Evolutionary conservation across 37 sponge, comb jelly and placozoan species (phyloP).

Genomic region (Bolinopsis microptera): DNA sequence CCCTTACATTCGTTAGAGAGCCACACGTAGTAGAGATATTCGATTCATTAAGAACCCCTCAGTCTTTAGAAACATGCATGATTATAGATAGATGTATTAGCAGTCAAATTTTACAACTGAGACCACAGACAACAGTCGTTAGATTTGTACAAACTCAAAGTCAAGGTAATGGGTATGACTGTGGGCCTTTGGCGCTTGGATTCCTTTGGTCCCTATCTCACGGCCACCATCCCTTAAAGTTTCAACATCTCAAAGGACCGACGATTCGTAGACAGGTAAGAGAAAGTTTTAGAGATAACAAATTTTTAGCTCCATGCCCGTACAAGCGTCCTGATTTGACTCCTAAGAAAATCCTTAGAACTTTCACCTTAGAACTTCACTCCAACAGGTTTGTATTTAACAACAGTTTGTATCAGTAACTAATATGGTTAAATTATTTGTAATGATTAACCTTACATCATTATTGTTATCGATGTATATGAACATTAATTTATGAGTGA

Average conservation of each 20-base stretch:
- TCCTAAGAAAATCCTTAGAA: not conserved
- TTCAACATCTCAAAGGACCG: not conserved
- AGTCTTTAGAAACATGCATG: not conserved
- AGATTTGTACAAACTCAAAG: not conserved
- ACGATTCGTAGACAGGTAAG: not conserved
- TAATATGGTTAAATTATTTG: too few relatives aligned
- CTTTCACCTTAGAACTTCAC: not conserved
- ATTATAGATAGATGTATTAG: not conserved
- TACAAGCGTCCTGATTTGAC: not conserved
- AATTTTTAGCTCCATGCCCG: not conserved
- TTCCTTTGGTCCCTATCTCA: not conserved
- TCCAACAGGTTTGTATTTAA: not conserved
- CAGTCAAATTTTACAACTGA: not conserved
- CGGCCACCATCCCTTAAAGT: constrained; percentile 4
- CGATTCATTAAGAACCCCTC: not conserved
- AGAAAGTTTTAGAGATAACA: not conserved
- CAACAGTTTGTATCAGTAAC: too few relatives aligned
- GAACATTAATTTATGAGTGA: too few relatives aligned
- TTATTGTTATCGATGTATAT: too few relatives aligned
- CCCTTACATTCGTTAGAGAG: not conserved
- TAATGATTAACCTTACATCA: too few relatives aligned
- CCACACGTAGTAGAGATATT: not conserved
- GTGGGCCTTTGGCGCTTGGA: constrained; percentile 11
- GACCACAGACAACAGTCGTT: not conserved
- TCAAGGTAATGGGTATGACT: not conserved